Percentiles rank a stretch among this genome's conserved stretches.
phyloP scores from a whole-genome alignment of 2,113 vertebrate genomes.

The Chamaea fasciata region DNA sequence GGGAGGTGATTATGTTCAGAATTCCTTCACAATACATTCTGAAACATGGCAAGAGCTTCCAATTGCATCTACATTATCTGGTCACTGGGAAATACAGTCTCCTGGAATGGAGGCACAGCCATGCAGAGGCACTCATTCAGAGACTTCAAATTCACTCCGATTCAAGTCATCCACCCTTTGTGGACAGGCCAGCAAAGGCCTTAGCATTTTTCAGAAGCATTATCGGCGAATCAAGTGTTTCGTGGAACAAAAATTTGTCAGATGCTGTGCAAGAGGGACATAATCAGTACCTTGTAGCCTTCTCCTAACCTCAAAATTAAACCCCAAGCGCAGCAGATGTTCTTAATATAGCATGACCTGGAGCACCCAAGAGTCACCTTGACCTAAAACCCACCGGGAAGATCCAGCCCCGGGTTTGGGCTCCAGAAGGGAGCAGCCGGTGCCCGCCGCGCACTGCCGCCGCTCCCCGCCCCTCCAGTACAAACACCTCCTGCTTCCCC shows the following conservation, averaged over 20 bases:
- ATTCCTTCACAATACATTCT: neutral
- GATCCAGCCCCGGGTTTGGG: neutral
- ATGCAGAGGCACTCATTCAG: neutral
- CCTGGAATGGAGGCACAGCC: neutral
- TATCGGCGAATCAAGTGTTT: neutral
- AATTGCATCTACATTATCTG: neutral
- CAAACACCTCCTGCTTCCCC: neutral
- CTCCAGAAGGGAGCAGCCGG: neutral
- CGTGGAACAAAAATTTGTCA: neutral
- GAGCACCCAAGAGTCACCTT: accelerated
- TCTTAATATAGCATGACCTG: neutral
- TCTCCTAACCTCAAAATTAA: neutral
- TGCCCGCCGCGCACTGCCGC: accelerated
- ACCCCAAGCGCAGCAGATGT: accelerated
- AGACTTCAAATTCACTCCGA: neutral
- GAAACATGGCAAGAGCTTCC: neutral
- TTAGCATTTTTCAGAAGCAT: neutral
- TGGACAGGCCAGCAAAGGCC: neutral
- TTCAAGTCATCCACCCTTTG: neutral
- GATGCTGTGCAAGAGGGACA: neutral
- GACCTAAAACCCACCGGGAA: neutral
- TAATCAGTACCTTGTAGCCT: neutral
- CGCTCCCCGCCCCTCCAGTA: neutral
- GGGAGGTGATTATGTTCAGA: neutral
- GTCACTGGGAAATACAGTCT: neutral